Conservation (phyloP, 2,113 vertebrate species). For the Murina feae region DNA sequence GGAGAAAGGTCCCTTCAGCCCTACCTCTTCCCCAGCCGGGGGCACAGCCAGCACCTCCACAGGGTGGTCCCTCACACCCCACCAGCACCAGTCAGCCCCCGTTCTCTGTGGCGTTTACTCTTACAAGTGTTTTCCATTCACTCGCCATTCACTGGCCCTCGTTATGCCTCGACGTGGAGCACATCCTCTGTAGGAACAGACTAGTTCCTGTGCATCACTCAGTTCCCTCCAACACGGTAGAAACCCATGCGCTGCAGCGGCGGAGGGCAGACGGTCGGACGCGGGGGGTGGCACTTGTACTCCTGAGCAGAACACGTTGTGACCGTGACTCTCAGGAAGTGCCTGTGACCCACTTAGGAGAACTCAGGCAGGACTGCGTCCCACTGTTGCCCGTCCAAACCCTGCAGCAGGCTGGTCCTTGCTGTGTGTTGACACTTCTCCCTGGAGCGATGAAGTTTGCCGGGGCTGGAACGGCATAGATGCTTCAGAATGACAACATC, state of each 20-base stretch:
- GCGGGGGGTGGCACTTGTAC: not conserved
- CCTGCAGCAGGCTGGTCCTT: not conserved
- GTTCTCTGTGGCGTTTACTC: not conserved
- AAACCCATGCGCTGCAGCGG: not conserved
- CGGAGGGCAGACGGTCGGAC: no score
- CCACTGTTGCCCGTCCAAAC: not conserved
- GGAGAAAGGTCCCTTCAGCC: no score
- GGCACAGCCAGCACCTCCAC: no score
- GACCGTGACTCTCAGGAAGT: not conserved
- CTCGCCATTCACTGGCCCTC: not conserved
- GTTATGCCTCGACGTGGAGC: not conserved
- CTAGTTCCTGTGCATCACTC: not conserved
- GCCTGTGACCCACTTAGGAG: not conserved
- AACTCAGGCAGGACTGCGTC: not conserved
- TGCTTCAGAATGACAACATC: not conserved
- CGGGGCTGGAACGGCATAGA: not conserved
- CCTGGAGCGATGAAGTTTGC: not conserved
- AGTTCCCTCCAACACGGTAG: not conserved
- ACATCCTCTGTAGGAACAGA: not conserved
- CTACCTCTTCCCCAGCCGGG: no score
- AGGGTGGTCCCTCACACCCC: fast-evolving
- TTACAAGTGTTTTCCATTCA: not conserved
- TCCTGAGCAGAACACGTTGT: not conserved
- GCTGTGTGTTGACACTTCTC: not conserved
- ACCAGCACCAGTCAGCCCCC: not conserved